Conservation (phyloP, 2,888 invertebrate species). For the Harpagoxenus sublaevis region DNA sequence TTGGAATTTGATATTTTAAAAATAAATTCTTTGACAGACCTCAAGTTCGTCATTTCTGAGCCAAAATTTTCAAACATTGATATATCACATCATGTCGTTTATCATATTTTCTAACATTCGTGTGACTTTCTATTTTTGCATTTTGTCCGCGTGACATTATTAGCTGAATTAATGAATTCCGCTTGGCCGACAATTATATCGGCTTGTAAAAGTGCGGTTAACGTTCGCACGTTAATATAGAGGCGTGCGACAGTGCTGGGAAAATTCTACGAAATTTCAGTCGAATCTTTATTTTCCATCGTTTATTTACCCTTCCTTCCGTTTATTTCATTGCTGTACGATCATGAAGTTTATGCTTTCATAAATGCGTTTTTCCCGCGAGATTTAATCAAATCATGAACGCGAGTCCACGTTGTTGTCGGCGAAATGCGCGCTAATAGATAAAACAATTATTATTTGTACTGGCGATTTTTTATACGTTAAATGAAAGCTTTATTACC, state of each 20-base stretch:
- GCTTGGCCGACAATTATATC: constrained; percentile 6
- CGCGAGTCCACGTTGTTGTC: background rate
- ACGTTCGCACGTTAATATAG: constrained; percentile 52
- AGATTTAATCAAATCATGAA: background rate
- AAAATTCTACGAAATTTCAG: background rate
- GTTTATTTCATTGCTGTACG: background rate
- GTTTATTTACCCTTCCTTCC: background rate
- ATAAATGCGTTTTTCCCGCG: background rate
- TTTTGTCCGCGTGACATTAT: background rate
- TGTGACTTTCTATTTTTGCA: constrained; percentile 7
- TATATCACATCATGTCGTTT: background rate
- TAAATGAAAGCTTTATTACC: background rate
- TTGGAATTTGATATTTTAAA: background rate
- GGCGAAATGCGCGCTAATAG: background rate
- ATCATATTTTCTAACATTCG: background rate
- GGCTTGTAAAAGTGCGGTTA: constrained; percentile 25
- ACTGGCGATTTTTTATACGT: background rate
- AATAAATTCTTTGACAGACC: background rate
- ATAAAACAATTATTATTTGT: constrained; percentile 13
- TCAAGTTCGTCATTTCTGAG: background rate
- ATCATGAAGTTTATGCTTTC: background rate
- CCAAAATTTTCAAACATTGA: background rate
- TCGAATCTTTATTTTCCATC: constrained; percentile 30
- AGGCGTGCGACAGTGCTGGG: background rate
- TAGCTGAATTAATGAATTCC: constrained; percentile 47